Conservation (phyloP, 2,888 invertebrate species). For the Escarpia spicata region DNA sequence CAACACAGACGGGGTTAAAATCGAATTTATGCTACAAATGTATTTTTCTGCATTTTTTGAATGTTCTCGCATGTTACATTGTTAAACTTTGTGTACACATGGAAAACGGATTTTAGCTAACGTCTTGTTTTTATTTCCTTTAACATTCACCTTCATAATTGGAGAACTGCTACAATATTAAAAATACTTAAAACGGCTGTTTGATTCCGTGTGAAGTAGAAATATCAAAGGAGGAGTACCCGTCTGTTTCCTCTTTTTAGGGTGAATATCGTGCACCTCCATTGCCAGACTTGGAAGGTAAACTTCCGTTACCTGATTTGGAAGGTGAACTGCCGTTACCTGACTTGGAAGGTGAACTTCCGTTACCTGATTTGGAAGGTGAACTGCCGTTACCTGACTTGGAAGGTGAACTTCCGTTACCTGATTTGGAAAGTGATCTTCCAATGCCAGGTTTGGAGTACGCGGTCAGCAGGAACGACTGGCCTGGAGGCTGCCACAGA, state of each 20-base stretch:
- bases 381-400: neutral
- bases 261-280: neutral
- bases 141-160: too few species aligned
- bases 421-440: neutral
- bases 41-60: too few species aligned
- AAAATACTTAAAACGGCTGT: too few species aligned
- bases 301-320: neutral
- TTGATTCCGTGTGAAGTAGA: too few species aligned
- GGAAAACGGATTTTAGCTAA: too few species aligned
- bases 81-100: too few species aligned
- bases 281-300: neutral
- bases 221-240: too few species aligned
- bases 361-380: neutral
- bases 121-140: too few species aligned
- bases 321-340: neutral
- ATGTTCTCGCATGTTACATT: too few species aligned
- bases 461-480: neutral
- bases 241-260: neutral
- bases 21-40: too few species aligned
- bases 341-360: neutral
- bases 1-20: too few species aligned
- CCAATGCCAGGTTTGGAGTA: neutral
- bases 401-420: neutral
- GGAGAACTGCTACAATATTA: too few species aligned
- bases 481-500: neutral